A percentile compares a stretch with the other conserved stretches of the same genome.
Evolutionary conservation across 2,888 invertebrate genomes (phyloP).

Genomic region (Liodrosophila aerea): DNA sequence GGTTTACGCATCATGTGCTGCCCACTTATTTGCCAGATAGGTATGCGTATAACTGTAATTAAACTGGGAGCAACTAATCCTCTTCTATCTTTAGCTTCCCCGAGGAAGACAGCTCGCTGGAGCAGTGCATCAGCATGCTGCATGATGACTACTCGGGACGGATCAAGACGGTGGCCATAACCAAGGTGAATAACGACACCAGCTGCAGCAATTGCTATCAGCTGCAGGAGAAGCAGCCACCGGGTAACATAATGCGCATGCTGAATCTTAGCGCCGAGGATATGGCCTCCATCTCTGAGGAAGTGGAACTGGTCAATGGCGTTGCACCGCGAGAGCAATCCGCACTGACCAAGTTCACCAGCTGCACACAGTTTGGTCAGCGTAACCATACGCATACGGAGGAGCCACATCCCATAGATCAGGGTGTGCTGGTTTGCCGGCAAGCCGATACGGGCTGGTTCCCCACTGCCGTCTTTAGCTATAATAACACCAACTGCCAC

Average conservation of each 20-base stretch:
- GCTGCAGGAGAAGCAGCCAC: slow-evolving; percentile 67
- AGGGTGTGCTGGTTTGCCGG: slow-evolving; percentile 88
- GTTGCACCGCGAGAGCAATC: slow-evolving; percentile 33
- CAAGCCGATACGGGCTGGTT: slow-evolving; percentile 86
- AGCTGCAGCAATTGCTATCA: slow-evolving; percentile 76
- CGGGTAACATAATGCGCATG: slow-evolving; percentile 56
- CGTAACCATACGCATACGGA: slow-evolving; percentile 33
- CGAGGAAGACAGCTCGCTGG: slow-evolving; percentile 67
- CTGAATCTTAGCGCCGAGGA: slow-evolving; percentile 71
- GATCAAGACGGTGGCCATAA: slow-evolving; percentile 83
- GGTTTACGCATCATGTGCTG: slow-evolving; percentile 86
- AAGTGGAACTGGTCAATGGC: slow-evolving; percentile 59
- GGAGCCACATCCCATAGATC: slow-evolving; percentile 83
- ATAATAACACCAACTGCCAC: slow-evolving; percentile 83
- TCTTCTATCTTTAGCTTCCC: slow-evolving; percentile 3
- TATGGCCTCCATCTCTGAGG: slow-evolving; percentile 66
- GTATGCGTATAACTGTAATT: slow-evolving; percentile 48
- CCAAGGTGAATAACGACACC: slow-evolving; percentile 59
- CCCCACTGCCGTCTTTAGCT: slow-evolving; percentile 87
- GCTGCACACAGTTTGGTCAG: slow-evolving; percentile 72
- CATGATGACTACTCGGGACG: slow-evolving; percentile 84
- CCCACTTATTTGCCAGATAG: slow-evolving; percentile 85
- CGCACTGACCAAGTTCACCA: slow-evolving; percentile 66
- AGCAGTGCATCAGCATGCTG: slow-evolving; percentile 86
- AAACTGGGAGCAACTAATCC: background rate